These are phyloP conservation scores for Trochalopteron elliotii DNA, from an alignment of 2,113 vertebrate species.

Conservation along the genomic window DNA sequence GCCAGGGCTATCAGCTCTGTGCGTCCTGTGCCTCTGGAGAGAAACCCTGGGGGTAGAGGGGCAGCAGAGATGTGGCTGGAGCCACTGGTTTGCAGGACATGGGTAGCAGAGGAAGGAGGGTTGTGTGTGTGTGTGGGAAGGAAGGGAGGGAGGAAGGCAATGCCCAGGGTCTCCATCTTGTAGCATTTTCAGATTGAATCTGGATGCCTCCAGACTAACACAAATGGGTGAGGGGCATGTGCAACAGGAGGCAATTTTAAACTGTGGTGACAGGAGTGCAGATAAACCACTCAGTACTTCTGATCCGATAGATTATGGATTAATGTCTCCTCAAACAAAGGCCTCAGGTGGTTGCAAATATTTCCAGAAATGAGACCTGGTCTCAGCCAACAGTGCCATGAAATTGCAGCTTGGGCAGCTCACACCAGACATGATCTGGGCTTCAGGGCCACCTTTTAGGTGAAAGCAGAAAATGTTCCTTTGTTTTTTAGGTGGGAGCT, in stretches of 20 bases:
- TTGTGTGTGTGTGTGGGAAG: too few relatives aligned
- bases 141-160: background rate
- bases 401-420: background rate
- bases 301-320: background rate
- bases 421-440: background rate
- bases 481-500: background rate
- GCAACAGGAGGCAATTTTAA: background rate
- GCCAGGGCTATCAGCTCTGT: background rate
- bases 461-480: background rate
- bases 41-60: background rate
- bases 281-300: background rate
- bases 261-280: background rate
- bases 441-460: background rate
- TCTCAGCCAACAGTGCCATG: background rate
- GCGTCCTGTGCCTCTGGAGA: background rate
- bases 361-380: background rate
- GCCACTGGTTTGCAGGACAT: background rate
- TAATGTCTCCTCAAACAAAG: background rate
- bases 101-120: background rate
- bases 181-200: background rate
- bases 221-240: accelerated
- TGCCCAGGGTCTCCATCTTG: too few relatives aligned
- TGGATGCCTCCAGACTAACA: background rate
- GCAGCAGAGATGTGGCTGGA: accelerated
- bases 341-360: background rate